Conservation (phyloP, 2,797 vertebrate genomes). For the Triplophysa bombifrons region DNA sequence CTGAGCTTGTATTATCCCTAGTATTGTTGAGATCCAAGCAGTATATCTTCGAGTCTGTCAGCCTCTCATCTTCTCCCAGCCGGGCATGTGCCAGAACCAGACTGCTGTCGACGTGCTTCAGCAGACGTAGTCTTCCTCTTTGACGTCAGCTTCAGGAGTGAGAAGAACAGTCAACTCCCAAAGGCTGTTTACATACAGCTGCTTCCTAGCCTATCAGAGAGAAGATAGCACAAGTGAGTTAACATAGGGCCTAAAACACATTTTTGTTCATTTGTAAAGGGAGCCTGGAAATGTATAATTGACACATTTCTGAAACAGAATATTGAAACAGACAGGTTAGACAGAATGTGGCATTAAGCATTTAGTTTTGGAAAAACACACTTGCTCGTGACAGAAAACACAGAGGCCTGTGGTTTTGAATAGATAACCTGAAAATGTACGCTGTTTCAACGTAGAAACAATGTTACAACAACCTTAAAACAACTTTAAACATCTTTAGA, state of each 20-base stretch:
- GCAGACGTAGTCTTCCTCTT: constrained; percentile 46
- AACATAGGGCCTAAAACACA: constrained; percentile 22
- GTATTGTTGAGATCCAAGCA: constrained; percentile 43
- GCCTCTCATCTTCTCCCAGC: constrained; percentile 51
- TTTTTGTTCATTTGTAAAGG: background rate
- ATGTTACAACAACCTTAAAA: background rate
- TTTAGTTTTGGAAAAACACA: constrained; percentile 2
- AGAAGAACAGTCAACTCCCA: constrained; percentile 31
- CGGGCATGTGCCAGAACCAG: constrained; percentile 40
- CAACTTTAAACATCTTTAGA: constrained; percentile 9
- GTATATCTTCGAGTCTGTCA: constrained; percentile 41
- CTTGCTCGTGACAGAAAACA: background rate
- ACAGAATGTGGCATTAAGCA: background rate
- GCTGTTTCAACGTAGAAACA: background rate
- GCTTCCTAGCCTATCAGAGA: constrained; percentile 29
- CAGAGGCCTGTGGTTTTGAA: background rate
- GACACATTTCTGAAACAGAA: background rate
- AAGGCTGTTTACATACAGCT: constrained; percentile 19
- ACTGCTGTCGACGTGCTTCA: constrained; percentile 45
- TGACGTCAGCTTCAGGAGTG: constrained; percentile 53
- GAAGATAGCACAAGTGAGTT: background rate
- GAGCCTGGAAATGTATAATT: background rate
- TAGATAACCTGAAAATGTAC: constrained; percentile 10
- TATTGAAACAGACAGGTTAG: background rate
- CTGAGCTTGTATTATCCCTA: constrained; percentile 28